Evolutionary conservation across 2,888 invertebrate genomes (phyloP).

Genomic region (Rotaria sp.): DNA sequence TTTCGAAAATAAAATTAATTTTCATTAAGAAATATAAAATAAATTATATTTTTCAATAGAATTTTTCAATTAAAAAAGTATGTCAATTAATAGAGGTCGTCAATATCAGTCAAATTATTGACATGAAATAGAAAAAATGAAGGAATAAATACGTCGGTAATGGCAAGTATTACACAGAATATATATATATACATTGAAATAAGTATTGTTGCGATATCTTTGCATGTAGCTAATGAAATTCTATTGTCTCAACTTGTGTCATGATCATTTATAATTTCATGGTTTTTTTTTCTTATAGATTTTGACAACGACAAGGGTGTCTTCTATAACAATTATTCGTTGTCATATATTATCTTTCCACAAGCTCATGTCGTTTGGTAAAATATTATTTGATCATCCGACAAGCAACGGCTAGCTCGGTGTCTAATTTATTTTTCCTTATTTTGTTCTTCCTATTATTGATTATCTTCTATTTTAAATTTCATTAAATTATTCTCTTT

Average conservation of each 20-base stretch:
- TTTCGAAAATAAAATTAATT: background rate
- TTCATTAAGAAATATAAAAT: background rate
- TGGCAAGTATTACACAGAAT: background rate
- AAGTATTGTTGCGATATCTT: background rate
- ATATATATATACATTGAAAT: background rate
- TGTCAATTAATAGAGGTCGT: background rate
- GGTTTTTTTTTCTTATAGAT: background rate
- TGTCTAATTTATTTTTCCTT: background rate
- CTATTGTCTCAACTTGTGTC: background rate
- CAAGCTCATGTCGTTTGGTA: background rate
- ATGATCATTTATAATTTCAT: background rate
- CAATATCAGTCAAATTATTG: background rate
- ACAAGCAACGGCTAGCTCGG: constrained; percentile 9
- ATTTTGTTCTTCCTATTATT: background rate
- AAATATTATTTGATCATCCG: constrained; percentile 19
- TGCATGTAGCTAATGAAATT: background rate
- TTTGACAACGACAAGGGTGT: constrained; percentile 5
- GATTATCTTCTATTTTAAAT: background rate
- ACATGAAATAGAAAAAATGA: background rate
- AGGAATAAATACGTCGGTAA: background rate
- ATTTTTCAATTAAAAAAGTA: background rate
- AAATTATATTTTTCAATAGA: too few species aligned
- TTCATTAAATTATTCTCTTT: background rate
- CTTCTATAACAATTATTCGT: background rate
- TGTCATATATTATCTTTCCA: background rate